Conservation (phyloP, 2,888 invertebrate genomes). For the Halictus ligatus region DNA sequence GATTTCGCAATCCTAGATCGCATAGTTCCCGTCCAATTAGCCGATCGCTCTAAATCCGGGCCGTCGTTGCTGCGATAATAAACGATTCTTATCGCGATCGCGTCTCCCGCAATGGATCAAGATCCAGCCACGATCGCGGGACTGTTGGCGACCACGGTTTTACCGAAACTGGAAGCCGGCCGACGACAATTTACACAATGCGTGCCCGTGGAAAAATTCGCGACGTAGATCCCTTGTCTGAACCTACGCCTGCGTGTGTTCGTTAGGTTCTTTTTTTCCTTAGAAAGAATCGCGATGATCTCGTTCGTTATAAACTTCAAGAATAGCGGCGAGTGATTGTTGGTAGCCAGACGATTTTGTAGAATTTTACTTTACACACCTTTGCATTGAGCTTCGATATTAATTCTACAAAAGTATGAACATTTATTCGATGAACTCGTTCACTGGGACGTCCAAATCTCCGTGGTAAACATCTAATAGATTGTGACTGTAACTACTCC, state of each 20-base stretch:
- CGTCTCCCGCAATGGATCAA: slow-evolving; percentile 21
- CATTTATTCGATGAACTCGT: too few species aligned
- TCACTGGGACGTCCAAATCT: too few species aligned
- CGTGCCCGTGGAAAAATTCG: not conserved
- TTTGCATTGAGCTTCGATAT: too few species aligned
- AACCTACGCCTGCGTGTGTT: too few species aligned
- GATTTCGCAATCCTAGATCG: slow-evolving; percentile 72
- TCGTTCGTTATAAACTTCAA: too few species aligned
- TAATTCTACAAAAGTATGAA: too few species aligned
- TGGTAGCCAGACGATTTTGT: too few species aligned
- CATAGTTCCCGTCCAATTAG: slow-evolving; percentile 71
- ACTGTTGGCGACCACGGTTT: not conserved
- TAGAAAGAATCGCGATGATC: too few species aligned
- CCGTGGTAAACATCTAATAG: too few species aligned
- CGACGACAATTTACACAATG: not conserved
- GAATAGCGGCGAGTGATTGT: too few species aligned
- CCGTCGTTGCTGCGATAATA: slow-evolving; percentile 50
- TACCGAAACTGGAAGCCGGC: not conserved
- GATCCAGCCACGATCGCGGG: slow-evolving; percentile 9
- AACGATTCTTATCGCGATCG: slow-evolving; percentile 54
- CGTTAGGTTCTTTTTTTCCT: not conserved
- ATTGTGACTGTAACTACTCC: not conserved
- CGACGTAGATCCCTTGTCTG: not conserved
- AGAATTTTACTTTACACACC: too few species aligned
- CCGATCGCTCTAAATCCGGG: slow-evolving; percentile 62